Conservation (phyloP, 2,113 vertebrate genomes). For the Stigmatopora argus region DNA sequence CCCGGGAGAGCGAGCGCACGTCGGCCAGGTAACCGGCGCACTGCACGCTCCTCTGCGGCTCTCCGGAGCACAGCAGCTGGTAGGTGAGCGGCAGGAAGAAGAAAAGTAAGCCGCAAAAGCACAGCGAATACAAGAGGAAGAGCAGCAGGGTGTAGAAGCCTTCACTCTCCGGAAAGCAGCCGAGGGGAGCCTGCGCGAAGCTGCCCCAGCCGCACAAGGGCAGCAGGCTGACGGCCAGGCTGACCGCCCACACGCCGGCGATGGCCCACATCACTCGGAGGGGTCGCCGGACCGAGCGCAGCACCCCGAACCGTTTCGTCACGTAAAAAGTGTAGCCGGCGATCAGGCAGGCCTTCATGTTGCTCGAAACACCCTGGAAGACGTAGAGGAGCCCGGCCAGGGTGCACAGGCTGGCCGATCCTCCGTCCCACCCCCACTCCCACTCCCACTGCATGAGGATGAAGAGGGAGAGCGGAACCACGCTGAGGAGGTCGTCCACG, state of each 20-base stretch:
- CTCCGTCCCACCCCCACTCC: constrained; percentile 65
- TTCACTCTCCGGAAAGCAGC: constrained; percentile 78
- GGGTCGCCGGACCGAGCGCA: constrained; percentile 48
- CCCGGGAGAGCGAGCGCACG: constrained; percentile 60
- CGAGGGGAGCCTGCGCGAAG: constrained; percentile 78
- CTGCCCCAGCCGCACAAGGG: constrained; percentile 89
- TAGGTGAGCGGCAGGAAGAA: constrained; percentile 80
- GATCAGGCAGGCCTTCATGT: constrained; percentile 84
- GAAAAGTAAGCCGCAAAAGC: constrained; percentile 72
- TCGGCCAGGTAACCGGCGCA: constrained; percentile 65
- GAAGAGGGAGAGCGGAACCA: constrained; percentile 80
- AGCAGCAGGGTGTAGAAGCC: constrained; percentile 78
- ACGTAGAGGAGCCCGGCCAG: constrained; percentile 83
- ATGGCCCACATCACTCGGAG: constrained; percentile 72
- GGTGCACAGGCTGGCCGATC: constrained; percentile 74
- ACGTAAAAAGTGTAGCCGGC: constrained; percentile 86
- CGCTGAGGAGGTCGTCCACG: constrained; percentile 84
- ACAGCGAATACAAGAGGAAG: constrained; percentile 74
- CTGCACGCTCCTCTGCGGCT: constrained; percentile 65
- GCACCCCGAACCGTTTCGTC: constrained; percentile 62
- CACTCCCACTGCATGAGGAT: constrained; percentile 79
- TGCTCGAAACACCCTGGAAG: constrained; percentile 89
- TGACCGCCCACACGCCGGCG: constrained; percentile 74
- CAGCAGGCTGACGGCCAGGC: constrained; percentile 78
- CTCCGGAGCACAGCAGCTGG: constrained; percentile 83